Conservation (phyloP, 2,113 vertebrate species). For the Mirounga angustirostris region DNA sequence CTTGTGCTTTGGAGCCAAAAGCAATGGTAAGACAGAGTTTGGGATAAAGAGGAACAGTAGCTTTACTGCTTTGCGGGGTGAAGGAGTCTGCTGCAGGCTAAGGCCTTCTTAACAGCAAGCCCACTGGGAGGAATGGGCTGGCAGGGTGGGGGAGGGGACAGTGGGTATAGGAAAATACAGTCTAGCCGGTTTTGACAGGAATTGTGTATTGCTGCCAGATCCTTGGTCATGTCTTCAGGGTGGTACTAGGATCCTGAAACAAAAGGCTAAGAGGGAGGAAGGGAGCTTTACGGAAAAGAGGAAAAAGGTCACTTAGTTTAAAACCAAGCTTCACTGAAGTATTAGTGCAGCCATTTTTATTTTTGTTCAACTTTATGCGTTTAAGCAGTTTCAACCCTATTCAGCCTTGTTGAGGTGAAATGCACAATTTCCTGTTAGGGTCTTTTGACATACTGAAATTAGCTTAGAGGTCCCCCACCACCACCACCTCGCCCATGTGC, state of each 20-base stretch:
- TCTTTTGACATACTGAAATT: neutral
- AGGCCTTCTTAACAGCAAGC: neutral
- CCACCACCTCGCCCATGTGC: neutral
- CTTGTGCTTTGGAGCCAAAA: neutral
- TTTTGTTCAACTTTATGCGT: neutral
- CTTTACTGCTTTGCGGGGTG: neutral
- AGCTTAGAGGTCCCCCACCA: neutral
- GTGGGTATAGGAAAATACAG: neutral
- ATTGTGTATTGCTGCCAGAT: neutral
- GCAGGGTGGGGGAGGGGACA: fast-evolving
- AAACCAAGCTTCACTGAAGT: neutral
- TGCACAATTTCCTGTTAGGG: neutral
- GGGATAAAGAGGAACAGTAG: neutral
- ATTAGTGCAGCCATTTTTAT: neutral
- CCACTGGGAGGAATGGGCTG: neutral
- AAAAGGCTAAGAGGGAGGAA: neutral
- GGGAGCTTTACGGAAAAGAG: neutral
- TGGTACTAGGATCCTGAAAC: neutral
- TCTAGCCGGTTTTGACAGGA: neutral
- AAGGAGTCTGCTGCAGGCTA: neutral
- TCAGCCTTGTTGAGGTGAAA: neutral
- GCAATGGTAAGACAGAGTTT: neutral
- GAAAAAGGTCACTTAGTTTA: neutral
- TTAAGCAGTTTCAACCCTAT: neutral
- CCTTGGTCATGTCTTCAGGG: neutral